phyloP scores from a whole-genome alignment of 2,797 vertebrate genomes.

The Danionella dracula region DNA sequence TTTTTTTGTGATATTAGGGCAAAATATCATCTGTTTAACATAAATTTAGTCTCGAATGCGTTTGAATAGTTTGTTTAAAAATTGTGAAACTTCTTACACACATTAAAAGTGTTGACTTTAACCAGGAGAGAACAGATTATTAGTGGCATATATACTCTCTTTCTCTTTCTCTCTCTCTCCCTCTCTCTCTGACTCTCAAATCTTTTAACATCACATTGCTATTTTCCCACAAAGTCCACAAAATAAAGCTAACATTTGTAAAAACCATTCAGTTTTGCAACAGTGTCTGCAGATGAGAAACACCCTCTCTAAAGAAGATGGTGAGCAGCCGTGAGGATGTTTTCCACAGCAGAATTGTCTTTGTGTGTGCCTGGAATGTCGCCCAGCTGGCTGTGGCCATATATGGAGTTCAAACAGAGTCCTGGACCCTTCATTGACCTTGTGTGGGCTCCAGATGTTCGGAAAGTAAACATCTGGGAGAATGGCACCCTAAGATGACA shows the following conservation, averaged over 20 bases:
- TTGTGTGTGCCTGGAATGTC: slow-evolving; percentile 19
- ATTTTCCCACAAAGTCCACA: background rate
- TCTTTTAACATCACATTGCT: background rate
- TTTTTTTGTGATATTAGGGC: no score
- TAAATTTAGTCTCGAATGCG: no score
- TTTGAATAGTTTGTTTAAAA: no score
- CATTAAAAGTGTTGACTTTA: no score
- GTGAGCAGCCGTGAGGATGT: background rate
- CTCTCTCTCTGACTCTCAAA: background rate
- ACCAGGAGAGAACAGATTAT: slow-evolving; percentile 2
- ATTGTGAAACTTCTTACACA: no score
- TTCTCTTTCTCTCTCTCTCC: background rate
- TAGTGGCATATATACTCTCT: background rate
- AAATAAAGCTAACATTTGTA: background rate
- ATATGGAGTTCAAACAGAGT: slow-evolving; percentile 58
- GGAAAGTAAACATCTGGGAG: slow-evolving; percentile 61
- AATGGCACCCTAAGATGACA: slow-evolving; percentile 42
- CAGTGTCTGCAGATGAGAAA: slow-evolving; percentile 11
- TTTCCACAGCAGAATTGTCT: slow-evolving; percentile 17
- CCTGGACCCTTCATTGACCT: slow-evolving; percentile 42
- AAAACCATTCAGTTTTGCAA: slow-evolving; percentile 20
- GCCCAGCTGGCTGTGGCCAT: slow-evolving; percentile 52
- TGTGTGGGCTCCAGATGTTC: slow-evolving; percentile 65
- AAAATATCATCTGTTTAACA: no score
- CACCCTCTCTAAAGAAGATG: background rate